These are phyloP conservation scores for Ochropacha duplaris DNA, from an alignment of 2,888 invertebrate genomes.

Conservation along the genomic window DNA sequence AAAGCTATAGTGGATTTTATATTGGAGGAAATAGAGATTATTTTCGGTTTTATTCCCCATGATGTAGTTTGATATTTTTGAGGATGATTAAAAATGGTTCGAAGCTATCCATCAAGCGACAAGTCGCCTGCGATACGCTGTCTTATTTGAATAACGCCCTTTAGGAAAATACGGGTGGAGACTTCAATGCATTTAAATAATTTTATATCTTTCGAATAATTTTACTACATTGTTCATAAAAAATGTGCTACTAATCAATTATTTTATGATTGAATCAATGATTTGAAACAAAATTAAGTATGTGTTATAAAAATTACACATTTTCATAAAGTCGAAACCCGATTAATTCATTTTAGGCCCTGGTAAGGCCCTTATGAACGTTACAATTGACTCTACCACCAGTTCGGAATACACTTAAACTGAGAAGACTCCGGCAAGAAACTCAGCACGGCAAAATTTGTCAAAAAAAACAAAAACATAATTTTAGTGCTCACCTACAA, in stretches of 20 bases:
- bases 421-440: too few species aligned
- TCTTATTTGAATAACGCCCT: conserved; percentile 72
- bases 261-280: too few species aligned
- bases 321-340: too few species aligned
- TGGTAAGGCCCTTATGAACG: too few species aligned
- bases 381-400: too few species aligned
- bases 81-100: conserved; percentile 75
- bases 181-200: not conserved
- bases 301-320: too few species aligned
- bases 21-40: not conserved
- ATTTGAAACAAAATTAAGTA: too few species aligned
- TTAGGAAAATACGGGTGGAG: conserved; percentile 25
- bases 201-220: not conserved
- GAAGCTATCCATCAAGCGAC: conserved; percentile 74
- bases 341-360: too few species aligned
- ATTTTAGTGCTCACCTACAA: too few species aligned
- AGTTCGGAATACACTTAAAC: too few species aligned
- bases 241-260: not conserved
- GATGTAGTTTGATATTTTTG: conserved; percentile 15
- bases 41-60: conserved; percentile 11
- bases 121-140: conserved; percentile 61
- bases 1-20: conserved; percentile 12
- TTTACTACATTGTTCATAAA: not conserved
- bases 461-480: too few species aligned
- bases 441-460: too few species aligned